Percentiles rank a stretch among this genome's conserved stretches.
Conservation (phyloP, 2,797 vertebrate species). For the Balearica regulorum region DNA sequence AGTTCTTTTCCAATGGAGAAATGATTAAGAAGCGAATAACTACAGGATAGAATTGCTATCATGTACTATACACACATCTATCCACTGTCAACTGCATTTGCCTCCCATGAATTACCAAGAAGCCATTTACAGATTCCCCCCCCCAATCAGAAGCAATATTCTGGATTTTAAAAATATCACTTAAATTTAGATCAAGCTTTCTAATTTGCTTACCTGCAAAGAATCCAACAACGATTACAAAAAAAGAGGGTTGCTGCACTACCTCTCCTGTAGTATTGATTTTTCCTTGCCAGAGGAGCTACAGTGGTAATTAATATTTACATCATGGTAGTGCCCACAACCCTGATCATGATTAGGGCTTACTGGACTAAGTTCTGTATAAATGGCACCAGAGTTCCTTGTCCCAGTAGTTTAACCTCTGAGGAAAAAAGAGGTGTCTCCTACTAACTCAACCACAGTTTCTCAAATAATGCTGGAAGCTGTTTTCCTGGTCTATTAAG, state of each 20-base stretch:
- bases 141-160: constrained; percentile 41
- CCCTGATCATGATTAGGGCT: neutral
- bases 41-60: constrained; percentile 4
- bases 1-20: constrained; percentile 52
- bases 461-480: neutral
- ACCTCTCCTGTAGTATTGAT: neutral
- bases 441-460: neutral
- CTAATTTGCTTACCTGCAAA: neutral
- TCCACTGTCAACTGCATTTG: constrained; percentile 39
- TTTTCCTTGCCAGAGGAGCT: neutral
- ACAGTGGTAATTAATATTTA: neutral
- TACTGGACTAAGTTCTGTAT: constrained; percentile 15
- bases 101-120: constrained; percentile 44
- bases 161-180: neutral
- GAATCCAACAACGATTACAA: neutral
- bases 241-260: neutral
- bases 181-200: constrained; percentile 16
- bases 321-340: neutral
- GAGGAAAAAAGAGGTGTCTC: neutral
- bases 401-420: neutral
- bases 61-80: constrained; percentile 17
- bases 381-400: neutral
- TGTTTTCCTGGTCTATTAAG: neutral
- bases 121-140: neutral
- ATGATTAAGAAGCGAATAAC: constrained; percentile 35